Evolutionary conservation across 2,888 invertebrate genomes (phyloP), one percentile per base, ranked within the genome.

Genomic region (Diaphora mendica): DNA sequence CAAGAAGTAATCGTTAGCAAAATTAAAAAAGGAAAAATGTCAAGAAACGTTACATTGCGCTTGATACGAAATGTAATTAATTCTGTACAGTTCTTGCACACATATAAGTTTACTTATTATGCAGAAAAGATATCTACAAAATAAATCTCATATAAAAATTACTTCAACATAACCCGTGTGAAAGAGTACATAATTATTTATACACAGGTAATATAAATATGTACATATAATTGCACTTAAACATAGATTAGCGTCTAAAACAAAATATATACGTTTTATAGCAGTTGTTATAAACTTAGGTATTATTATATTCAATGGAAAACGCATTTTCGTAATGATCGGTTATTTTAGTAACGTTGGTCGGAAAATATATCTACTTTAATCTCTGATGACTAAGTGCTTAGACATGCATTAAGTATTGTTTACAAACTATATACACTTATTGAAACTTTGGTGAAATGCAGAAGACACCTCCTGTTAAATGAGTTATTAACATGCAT

Each of bases 271-370:
- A 66, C 71, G 73, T 70, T 66, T 35, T 71, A 68, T 73, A 65
- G 64, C 70, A 76, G 79, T 51, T 44, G 76, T 76, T 83, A 76
- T 79, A 76, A 71, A 66, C 65, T 67, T 71, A 82, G 70, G 69
- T 79, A 75, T 83, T 83, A 84, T 84, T 79, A 84, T 75, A 73
- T 79, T 77, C 85, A 77, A 73, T 76, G 78, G 85, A 81, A 84
- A 81, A 79, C 78, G 62, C 55, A 42, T 80, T 81, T 78, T 77
- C 78, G 78, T 83, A 81, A 81, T 80, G 71, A 80, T 82, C 76
- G 73, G 66, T 68, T 78, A 79, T 81, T 77, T 81, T 79, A 78
- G 79, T 82, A 81, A 81, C 84, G 81, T 85, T 81, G 82, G 80
- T 83, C 71, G 72, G 74, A 74, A 74, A 75, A 78, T 30, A 17